These are phyloP conservation scores for Enteromius thamalakanensis DNA, from an alignment of 2,797 vertebrate species.

Conservation along the genomic window DNA sequence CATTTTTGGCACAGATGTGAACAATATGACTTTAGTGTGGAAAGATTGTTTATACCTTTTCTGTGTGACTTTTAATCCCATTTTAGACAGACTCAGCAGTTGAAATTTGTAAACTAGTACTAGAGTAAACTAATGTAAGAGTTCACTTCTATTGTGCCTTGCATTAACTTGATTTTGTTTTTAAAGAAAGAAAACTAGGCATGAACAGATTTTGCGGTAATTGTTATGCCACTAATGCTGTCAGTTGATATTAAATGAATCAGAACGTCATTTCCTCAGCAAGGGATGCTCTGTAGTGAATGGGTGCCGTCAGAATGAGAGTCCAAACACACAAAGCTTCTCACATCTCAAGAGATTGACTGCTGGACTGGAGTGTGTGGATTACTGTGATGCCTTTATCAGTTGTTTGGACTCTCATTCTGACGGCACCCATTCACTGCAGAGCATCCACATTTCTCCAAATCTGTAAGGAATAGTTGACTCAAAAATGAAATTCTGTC, in stretches of 20 bases:
- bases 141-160: background rate
- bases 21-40: background rate
- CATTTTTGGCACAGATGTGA: background rate
- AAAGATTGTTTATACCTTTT: background rate
- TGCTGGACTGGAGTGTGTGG: background rate
- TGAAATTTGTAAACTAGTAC: background rate
- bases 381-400: background rate
- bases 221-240: background rate
- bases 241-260: background rate
- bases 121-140: too few species aligned
- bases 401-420: background rate
- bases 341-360: background rate
- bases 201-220: background rate
- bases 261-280: background rate
- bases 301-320: background rate
- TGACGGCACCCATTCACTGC: background rate
- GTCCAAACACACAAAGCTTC: background rate
- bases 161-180: background rate
- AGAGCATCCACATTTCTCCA: background rate
- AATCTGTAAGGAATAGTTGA: too few species aligned
- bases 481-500: too few species aligned
- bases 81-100: background rate
- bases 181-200: background rate
- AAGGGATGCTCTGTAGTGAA: background rate
- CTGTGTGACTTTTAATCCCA: background rate